Base-by-base conservation (phyloP, 2,113 vertebrate species). In the Cercopithecus mona region DNA sequence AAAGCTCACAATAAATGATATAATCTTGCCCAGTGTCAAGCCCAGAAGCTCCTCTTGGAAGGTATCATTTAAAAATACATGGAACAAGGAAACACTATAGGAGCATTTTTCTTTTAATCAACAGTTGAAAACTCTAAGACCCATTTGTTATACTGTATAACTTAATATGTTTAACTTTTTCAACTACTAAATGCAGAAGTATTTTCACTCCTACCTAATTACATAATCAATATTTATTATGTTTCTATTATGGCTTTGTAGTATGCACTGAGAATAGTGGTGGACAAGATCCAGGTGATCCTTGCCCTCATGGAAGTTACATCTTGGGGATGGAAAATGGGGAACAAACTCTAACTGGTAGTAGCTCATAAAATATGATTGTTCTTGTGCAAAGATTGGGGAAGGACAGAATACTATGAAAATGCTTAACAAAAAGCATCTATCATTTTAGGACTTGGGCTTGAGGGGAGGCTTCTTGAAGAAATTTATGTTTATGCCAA, bases 61-160 rank as follows among this genome's bases (percentile, higher is more conserved):
- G 59, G 35, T 35, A 25, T 45, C 6, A 10, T 72, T 59, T 38
- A 50, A 76, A 88, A 55, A 25, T 87, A 79, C 3, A 32, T 52
- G 11, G 64, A 78, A 88, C 38, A 80, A 59, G 20, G 30, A 86
- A 92, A 70, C 18, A 43, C 2, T 20, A n/a, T 48, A 23, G 13
- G 40, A 45, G 1, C 78, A 68, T 82, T 93, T 95, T 94, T 76
- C 30, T 92, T 90, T 93, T 83, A 76, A 57, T 40, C 38, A 82
- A 61, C 7, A 25, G 20, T 45, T 79, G 93, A 66, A 64, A 18
- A 30, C 30, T 70, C 30, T 9, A 95, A 84, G 55, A 80, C 20
- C 9, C 59, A 35, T 84, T 90, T 68, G 25, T 35, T 57, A 18
- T 82, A 73, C 20, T 40, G 38, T 25, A 52, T 64, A 66, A 93